Evolutionary conservation across 2,113 vertebrate species (phyloP), one percentile per base, ranked within the genome.

Genomic region (Choloepus hoffmanni): DNA sequence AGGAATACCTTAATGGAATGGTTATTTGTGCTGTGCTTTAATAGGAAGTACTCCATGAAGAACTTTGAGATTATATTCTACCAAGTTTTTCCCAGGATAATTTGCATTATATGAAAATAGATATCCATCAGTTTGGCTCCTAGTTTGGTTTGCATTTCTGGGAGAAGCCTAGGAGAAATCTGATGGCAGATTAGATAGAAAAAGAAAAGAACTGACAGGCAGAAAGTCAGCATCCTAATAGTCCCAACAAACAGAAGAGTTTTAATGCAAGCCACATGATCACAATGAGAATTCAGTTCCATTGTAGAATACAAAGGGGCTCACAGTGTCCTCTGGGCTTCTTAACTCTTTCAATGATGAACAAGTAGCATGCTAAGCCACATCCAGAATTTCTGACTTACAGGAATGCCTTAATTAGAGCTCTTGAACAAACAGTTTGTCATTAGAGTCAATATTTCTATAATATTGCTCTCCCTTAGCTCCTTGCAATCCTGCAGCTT

Each of bases 151-250:
- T 93, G 70, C 67, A 77, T 92, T 83, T 95, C 86, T 88, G 74
- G 28, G 77, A 93, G 92, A 89, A 96, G 95, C 94, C 85, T 88
- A 70, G n/a, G 79, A 93, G 93, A 90, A 96, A 96, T 88, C 43
- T 16, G 26, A 43, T 90, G 85, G 73, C 45, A 60, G 62, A 67
- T 96, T 72, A 93, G 78, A 92, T n/a, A 95, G 89, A 94, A 86
- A 95, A 77, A 78, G 45, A 89, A 93, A 67, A 92, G 55, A 92
- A 73, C 28, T n/a, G 62, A 95, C 48, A 67, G 78, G 83, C 95
- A 95, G 90, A 94, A 97, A 97, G 90, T 96, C 92, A 96, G 81
- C 65, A 62, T 55, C 86, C 95, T 89, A 74, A 70, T 89, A 89
- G 81, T 94, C 74, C 14, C 82, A 87, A 72, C 40, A 85, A 55